Base-by-base conservation (phyloP, 1,140 invertebrate species). In the Cylas formicarius region DNA sequence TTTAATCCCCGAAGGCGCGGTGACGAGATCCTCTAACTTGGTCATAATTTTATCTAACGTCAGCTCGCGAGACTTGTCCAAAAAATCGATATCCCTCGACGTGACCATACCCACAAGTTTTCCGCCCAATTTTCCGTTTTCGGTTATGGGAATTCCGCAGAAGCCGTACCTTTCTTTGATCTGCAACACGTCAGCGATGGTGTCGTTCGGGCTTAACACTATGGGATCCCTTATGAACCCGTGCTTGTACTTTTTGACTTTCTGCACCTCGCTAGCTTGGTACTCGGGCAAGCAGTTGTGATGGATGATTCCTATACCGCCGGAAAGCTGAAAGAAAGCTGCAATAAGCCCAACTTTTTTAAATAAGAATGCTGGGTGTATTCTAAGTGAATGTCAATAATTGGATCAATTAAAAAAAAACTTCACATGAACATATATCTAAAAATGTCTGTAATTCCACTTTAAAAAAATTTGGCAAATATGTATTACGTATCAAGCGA, bases 231-330 rank as follows among this genome's bases (percentile, higher is more conserved):
- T 74, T 56, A 99, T 98, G 61, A 98, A 99, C 5, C 95, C 95
- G 68, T 99, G 96, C 67, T 98, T 95, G 67, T 97, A 99, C 66
- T 95, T 94, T 69, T 99, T 99, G 1, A 99, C 96, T 79, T 96
- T 97, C 48, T 81, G 75, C 5, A 98, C 93, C 77, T 99, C 93
- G 61, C 84, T 85, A 8, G 93, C 90, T 72, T 99, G 95, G 67
- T 90, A 91, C 51, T 95, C 88, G 3, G 87, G 73, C 1, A 86
- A 84, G 66, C 95, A 99, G 67, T 99, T 99, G 62, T 95, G 90
- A 73, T 99, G 96, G 59, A 99, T 97, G 44, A 99, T 93, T n/a
- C 96, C 94, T 61, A 96, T 94, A 19, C 93, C 92, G 26, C 93
- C 93, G 69, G 87, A 91, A 6, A 97, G 71, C 73, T 84, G 7